Evolutionary conservation across 1,140 invertebrate genomes (phyloP), one percentile per base, ranked within the genome.

Genomic region (Bicyclus anynana): DNA sequence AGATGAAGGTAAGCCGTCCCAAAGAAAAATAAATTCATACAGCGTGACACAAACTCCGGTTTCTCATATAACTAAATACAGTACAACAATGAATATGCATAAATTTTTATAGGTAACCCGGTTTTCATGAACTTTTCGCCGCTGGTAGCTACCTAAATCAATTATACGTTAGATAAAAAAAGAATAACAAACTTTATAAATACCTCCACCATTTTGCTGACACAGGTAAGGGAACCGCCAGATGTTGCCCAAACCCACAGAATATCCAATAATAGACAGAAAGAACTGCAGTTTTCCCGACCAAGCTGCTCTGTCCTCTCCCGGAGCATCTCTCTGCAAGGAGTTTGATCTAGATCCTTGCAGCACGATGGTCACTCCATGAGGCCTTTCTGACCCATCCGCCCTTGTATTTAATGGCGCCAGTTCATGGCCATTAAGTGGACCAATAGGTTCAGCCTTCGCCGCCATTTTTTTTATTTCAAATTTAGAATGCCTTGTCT

Each of bases 161-260:
- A n/a, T n/a, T n/a, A n/a, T n/a, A n/a, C n/a, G n/a, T n/a, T n/a
- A n/a, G n/a, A n/a, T n/a, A n/a, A n/a, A n/a, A 5, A 5, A 5
- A 35, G n/a, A 33, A 10, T 0, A 12, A 33, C 10, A 33, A 10
- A 33, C 10, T 2, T 6, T 6, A 12, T 33, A 91, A 93, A 93
- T 76, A 97, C 96, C 97, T 87, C 97, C 97, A 42, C 97, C 97
- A 87, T 98, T 98, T 80, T 97, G 95, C 89, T 98, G 97, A 74
- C 96, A 97, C 51, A 98, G 89, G 79, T 97, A 98, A 7, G 97
- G 97, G 90, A 98, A 99, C 71, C 97, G 92, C 97, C 97, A 98
- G 40, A 98, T 97, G 80, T 97, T 97, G 13, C 96, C 97, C 16
- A 98, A 91, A 0, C 96, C 96, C 5, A 97, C 95, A 33, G 95